These are phyloP conservation scores for Manis crassicaudata DNA, from an alignment of 2,797 vertebrate species.

Conservation along the genomic window DNA sequence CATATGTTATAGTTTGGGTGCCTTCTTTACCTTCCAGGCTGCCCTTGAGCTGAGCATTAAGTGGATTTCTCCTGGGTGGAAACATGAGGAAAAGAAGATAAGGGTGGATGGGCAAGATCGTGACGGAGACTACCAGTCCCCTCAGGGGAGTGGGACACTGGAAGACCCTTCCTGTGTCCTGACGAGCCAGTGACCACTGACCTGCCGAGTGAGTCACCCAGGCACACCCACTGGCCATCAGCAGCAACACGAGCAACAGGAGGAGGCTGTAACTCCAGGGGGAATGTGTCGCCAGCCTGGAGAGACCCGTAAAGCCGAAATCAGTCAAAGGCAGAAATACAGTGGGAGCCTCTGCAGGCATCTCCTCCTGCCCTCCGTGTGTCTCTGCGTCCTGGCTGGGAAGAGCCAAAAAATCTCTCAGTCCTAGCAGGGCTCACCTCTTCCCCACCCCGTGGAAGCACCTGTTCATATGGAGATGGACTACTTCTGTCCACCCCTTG, in stretches of 20 bases:
- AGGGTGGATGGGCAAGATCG: not conserved
- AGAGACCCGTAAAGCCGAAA: too few species aligned
- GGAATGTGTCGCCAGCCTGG: too few species aligned
- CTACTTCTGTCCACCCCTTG: too few species aligned
- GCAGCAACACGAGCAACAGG: not conserved
- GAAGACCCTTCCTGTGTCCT: not conserved
- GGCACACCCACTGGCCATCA: not conserved
- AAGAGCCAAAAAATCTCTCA: too few species aligned
- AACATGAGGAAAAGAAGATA: not conserved
- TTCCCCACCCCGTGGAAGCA: too few species aligned
- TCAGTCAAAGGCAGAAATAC: too few species aligned
- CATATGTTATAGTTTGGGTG: not conserved
- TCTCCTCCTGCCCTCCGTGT: too few species aligned
- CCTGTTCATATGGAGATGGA: too few species aligned
- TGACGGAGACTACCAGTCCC: not conserved
- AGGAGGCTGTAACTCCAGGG: too few species aligned
- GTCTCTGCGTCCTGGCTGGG: too few species aligned
- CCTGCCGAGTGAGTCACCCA: not conserved
- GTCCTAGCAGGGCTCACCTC: too few species aligned
- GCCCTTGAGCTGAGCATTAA: not conserved
- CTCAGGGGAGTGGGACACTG: not conserved
- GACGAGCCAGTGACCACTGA: not conserved
- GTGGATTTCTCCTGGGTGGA: not conserved
- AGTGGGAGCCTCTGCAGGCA: too few species aligned
- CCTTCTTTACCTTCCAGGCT: not conserved